Percentiles rank a stretch among this genome's conserved stretches.
Evolutionary conservation across 1,140 invertebrate genomes (phyloP).

Genomic region (Drosophila watanabei): DNA sequence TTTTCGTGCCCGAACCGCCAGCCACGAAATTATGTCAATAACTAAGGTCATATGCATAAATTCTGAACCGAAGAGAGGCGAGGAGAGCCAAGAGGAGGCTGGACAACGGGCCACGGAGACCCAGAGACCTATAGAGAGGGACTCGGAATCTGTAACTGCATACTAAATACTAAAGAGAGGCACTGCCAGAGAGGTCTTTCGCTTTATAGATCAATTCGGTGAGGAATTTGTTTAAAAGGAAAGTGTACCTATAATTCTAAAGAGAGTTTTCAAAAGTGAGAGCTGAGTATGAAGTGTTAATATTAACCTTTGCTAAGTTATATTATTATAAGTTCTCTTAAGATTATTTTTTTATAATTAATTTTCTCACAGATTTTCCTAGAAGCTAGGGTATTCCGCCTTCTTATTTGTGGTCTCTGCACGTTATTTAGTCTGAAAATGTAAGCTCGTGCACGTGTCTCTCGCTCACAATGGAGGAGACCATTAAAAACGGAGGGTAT

Average conservation of each 20-base stretch:
- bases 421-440: conserved; percentile 32
- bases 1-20: conserved; percentile 60
- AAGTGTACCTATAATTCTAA: background rate
- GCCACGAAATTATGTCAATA: conserved; percentile 80
- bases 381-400: background rate
- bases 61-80: too few relatives aligned
- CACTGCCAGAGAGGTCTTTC: background rate
- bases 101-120: conserved; percentile 59
- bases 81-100: conserved; percentile 36
- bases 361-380: background rate
- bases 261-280: background rate
- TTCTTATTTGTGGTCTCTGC: background rate
- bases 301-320: background rate
- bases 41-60: conserved; percentile 83
- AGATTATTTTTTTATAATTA: background rate
- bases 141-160: conserved; percentile 59
- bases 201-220: background rate
- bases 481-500: background rate
- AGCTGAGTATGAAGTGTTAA: background rate
- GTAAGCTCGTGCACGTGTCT: conserved; percentile 65
- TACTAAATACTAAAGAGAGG: conserved; percentile 58
- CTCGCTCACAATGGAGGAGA: conserved; percentile 22
- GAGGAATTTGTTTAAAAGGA: too few relatives aligned
- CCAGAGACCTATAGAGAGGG: conserved; percentile 68
- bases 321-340: background rate